Evolutionary conservation across 2,888 invertebrate species (phyloP), one percentile per base, ranked within the genome.

Genomic region (Andrena camellia): DNA sequence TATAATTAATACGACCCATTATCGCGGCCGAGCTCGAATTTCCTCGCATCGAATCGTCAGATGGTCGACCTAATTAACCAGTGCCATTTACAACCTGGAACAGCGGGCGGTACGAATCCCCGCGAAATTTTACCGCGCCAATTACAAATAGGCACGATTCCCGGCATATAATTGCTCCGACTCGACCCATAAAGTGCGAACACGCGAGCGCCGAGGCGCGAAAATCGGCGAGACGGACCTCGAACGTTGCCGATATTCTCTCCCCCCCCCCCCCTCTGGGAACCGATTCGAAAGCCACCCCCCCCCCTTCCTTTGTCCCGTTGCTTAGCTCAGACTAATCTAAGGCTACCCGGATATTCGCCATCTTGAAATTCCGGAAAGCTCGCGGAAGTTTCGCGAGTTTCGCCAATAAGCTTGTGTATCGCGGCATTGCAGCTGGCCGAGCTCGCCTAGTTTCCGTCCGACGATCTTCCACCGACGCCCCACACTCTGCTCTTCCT

Each of bases 401-500:
- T 86, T 90, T 87, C 85, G 42, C 85, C 86, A 85, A 84, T 89
- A 91, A 91, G 89, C 90, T 91, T 90, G 90, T 87, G 86, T 91
- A 91, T 91, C 90, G 88, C 88, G 88, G 90, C 90, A 90, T 90
- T 91, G 89, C 91, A 90, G 90, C 89, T 91, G 90, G 81, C 79
- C 86, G 80, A 78, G 84, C 84, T 89, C 85, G 83, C 87, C 86
- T 81, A 78, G 83, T 90, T 89, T 89, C 86, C 88, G 85, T 78
- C 72, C 81, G 62, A 83, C 59, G 60, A 59, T 84, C 75, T 64
- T 80, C 73, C 78, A 7, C 8, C 66, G 6, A 63, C 23, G 13
- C 68, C 17, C 68, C 17, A 2, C 50, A 42, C 20, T 7, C 23
- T 1, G 13, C 42, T 17, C 42, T 17, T 17, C 17, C 42, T 42